phyloP scores from a whole-genome alignment of 2,797 vertebrate species.

The Onychomys leucogaster region DNA sequence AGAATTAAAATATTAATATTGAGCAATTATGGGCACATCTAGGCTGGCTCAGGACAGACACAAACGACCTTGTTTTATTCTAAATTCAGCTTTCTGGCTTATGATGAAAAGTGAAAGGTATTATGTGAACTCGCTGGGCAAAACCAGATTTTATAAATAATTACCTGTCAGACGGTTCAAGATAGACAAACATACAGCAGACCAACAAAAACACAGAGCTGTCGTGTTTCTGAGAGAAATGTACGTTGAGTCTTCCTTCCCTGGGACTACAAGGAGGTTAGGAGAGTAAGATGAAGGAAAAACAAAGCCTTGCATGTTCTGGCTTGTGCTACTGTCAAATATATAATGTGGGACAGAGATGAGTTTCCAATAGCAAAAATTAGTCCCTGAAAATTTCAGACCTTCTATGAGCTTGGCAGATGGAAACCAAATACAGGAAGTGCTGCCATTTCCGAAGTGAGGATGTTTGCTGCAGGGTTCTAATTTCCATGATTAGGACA shows the following conservation, averaged over 20 bases:
- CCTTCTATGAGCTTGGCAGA: conserved; percentile 84
- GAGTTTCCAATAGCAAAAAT: conserved; percentile 86
- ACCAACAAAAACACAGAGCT: conserved; percentile 91
- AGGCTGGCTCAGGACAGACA: conserved; percentile 82
- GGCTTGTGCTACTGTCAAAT: conserved; percentile 86
- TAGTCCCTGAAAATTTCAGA: conserved; percentile 85
- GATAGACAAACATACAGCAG: conserved; percentile 90
- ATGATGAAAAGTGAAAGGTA: conserved; percentile 88
- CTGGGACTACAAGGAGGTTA: conserved; percentile 85
- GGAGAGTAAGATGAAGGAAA: conserved; percentile 85
- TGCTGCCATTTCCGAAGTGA: conserved; percentile 86
- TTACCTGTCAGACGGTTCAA: conserved; percentile 91
- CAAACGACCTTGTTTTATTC: conserved; percentile 86
- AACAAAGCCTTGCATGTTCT: conserved; percentile 80
- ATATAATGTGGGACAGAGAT: conserved; percentile 83
- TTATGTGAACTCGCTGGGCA: conserved; percentile 89
- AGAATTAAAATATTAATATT: conserved; percentile 75
- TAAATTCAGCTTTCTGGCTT: conserved; percentile 86
- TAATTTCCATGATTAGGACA: conserved; percentile 87
- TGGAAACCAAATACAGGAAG: conserved; percentile 88
- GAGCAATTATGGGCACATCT: conserved; percentile 83
- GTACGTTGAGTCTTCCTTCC: conserved; percentile 90
- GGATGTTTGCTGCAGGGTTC: conserved; percentile 87
- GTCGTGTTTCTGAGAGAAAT: conserved; percentile 90
- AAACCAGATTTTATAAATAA: conserved; percentile 92